Evolutionary conservation across 2,113 vertebrate species (phyloP).

Genomic region (Gallinago undulata): DNA sequence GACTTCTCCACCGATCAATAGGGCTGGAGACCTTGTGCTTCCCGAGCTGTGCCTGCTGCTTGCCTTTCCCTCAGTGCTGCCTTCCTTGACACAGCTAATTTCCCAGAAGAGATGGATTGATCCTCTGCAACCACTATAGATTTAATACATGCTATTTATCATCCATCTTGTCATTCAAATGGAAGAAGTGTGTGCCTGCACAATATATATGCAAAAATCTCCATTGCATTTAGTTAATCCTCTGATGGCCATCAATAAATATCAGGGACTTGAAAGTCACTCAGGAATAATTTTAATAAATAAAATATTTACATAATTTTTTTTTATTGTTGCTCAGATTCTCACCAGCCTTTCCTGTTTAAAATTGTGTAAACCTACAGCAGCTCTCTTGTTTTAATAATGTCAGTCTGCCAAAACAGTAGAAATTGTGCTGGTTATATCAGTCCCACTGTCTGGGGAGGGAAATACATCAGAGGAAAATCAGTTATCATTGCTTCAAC

Average conservation of each 20-base stretch:
- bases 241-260: constrained; percentile 6
- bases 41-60: background rate
- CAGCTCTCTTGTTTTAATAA: background rate
- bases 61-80: background rate
- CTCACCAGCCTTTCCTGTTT: background rate
- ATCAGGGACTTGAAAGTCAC: background rate
- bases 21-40: background rate
- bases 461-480: background rate
- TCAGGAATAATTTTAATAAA: background rate
- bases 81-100: constrained; percentile 7
- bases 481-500: background rate
- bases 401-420: background rate
- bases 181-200: background rate
- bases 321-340: background rate
- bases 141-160: constrained; percentile 38
- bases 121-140: background rate
- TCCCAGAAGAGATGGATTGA: constrained; percentile 46
- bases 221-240: background rate
- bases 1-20: background rate
- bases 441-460: background rate
- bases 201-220: background rate
- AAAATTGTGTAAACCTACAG: background rate
- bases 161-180: background rate
- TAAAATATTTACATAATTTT: background rate
- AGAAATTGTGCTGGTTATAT: background rate